Conservation (phyloP, 2,797 vertebrate genomes). For the Parauchenoglanis punctatus region DNA sequence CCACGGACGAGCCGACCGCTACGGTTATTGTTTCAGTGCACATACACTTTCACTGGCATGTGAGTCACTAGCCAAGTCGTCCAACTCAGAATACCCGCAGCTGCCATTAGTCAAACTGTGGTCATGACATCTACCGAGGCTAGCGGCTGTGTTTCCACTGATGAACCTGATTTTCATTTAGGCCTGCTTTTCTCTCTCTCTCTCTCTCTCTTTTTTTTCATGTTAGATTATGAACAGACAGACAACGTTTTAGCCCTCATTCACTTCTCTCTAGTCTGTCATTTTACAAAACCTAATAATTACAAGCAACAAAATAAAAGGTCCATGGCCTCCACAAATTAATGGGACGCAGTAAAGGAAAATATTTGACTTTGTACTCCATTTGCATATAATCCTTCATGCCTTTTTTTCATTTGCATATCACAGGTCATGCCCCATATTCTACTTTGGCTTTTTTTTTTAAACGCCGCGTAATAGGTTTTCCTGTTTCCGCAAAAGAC, state of each 20-base stretch:
- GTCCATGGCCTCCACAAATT: not conserved
- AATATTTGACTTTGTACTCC: constrained; percentile 23
- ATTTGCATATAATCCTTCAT: constrained; percentile 10
- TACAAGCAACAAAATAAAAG: constrained; percentile 11
- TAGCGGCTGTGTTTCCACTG: constrained; percentile 55
- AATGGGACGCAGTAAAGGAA: constrained; percentile 27
- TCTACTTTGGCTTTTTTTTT: not conserved
- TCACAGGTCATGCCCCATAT: not conserved
- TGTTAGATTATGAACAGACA: constrained; percentile 25
- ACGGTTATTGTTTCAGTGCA: constrained; percentile 61
- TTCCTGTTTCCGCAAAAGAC: not conserved
- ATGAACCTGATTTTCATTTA: constrained; percentile 37
- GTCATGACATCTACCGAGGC: constrained; percentile 64
- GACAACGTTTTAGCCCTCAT: not conserved
- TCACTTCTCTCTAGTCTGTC: not conserved
- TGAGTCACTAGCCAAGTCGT: constrained; percentile 68
- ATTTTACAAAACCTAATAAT: constrained; percentile 33
- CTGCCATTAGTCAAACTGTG: constrained; percentile 73
- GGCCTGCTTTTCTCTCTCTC: not conserved
- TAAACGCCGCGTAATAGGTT: constrained; percentile 4
- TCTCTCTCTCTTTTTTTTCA: not conserved
- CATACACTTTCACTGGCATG: constrained; percentile 56
- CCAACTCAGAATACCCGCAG: constrained; percentile 42
- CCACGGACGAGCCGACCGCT: constrained; percentile 59
- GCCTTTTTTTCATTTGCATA: constrained; percentile 8